These are phyloP conservation scores for Zapornia atra DNA, from an alignment of 2,113 vertebrate species.

Conservation along the genomic window DNA sequence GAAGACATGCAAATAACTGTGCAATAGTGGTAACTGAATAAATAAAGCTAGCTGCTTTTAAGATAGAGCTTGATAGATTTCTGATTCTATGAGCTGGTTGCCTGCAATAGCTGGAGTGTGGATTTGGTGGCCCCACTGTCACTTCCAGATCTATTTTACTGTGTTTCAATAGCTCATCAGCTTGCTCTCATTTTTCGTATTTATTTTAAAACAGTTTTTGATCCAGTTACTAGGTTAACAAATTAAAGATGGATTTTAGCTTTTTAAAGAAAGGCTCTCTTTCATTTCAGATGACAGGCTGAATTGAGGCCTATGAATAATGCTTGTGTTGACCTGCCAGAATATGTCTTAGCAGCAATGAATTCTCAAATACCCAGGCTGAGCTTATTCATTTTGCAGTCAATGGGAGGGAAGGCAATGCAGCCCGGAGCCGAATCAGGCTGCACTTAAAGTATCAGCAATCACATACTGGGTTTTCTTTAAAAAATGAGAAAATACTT, in stretches of 20 bases:
- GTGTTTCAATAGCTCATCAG: neutral
- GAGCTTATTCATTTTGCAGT: slow-evolving; percentile 59
- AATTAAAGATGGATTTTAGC: slow-evolving; percentile 60
- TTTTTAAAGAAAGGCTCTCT: slow-evolving; percentile 45
- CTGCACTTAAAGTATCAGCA: neutral
- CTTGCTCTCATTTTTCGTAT: slow-evolving; percentile 11
- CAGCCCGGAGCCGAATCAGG: neutral
- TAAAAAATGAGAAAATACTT: neutral
- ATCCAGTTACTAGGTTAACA: slow-evolving; percentile 49
- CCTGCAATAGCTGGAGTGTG: neutral
- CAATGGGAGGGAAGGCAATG: slow-evolving; percentile 43
- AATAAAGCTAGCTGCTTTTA: slow-evolving; percentile 15
- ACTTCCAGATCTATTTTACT: slow-evolving; percentile 13
- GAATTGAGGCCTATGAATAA: slow-evolving; percentile 62
- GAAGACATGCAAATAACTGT: neutral
- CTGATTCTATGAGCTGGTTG: neutral
- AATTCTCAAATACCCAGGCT: slow-evolving; percentile 60
- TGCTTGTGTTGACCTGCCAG: slow-evolving; percentile 68
- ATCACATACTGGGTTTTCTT: neutral
- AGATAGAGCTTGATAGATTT: neutral
- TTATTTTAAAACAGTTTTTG: slow-evolving; percentile 42
- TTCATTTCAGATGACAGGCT: slow-evolving; percentile 63
- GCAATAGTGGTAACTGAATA: neutral
- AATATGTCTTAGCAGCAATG: slow-evolving; percentile 47
- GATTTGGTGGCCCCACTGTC: neutral